These are phyloP conservation scores for Accipiter cooperii DNA, from an alignment of 2,113 vertebrate genomes.

Conservation along the genomic window DNA sequence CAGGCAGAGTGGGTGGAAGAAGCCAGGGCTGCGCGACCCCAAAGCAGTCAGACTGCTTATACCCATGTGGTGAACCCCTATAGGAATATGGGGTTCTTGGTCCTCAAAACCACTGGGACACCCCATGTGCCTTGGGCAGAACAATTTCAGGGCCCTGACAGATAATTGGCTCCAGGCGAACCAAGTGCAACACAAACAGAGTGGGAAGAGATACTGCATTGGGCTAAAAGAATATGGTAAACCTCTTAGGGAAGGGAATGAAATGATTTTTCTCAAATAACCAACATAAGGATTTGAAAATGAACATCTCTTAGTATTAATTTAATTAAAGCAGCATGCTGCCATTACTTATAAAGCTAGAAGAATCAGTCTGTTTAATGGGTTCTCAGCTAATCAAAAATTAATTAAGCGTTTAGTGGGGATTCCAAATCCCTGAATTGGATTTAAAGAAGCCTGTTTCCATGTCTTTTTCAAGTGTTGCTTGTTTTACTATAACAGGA, in stretches of 20 bases:
- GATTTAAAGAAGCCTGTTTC: constrained; percentile 70
- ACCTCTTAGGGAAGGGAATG: constrained; percentile 69
- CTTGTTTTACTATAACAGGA: constrained; percentile 66
- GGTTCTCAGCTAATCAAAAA: constrained; percentile 83
- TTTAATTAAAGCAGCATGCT: constrained; percentile 79
- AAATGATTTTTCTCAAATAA: constrained; percentile 69
- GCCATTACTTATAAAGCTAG: constrained; percentile 72
- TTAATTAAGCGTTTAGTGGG: constrained; percentile 81
- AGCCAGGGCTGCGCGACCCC: not conserved
- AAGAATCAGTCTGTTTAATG: constrained; percentile 76
- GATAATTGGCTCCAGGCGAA: not conserved
- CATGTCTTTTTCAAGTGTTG: constrained; percentile 62
- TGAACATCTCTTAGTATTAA: constrained; percentile 73
- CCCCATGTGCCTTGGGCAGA: not conserved
- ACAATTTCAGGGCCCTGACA: not conserved
- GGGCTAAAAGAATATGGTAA: constrained; percentile 62
- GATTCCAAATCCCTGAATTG: constrained; percentile 75
- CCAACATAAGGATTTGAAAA: constrained; percentile 74
- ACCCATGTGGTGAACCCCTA: not conserved
- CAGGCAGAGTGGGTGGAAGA: not conserved
- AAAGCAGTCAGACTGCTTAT: not conserved
- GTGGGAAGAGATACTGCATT: not conserved
- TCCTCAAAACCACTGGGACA: not conserved
- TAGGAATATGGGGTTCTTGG: not conserved
- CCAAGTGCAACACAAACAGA: constrained; percentile 27